Evolutionary conservation across 2,888 invertebrate genomes (phyloP).

Genomic region (Deilephila porcellus): DNA sequence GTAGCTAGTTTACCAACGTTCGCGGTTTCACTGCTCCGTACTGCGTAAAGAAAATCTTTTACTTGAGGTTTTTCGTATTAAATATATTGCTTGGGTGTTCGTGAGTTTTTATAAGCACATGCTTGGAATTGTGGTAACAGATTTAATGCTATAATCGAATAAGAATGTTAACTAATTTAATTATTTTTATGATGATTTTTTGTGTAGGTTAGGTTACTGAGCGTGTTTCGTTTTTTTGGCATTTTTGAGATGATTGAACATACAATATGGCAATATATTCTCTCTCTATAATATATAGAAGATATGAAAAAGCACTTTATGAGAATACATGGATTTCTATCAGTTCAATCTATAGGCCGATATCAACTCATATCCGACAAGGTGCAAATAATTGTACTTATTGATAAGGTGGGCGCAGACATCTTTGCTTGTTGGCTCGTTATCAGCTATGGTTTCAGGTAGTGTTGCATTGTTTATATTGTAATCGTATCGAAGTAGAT

Average conservation of each 20-base stretch:
- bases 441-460: slow-evolving; percentile 7
- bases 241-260: neutral
- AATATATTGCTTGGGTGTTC: neutral
- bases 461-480: neutral
- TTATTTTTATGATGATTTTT: neutral
- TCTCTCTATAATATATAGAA: neutral
- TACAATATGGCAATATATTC: no score
- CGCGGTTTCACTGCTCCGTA: slow-evolving; percentile 10
- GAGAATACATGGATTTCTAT: neutral
- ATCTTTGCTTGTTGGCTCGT: neutral
- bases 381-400: neutral
- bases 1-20: slow-evolving; percentile 24
- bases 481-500: neutral
- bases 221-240: neutral
- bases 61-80: neutral
- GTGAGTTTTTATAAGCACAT: neutral
- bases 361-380: neutral
- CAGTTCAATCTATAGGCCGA: neutral
- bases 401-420: neutral
- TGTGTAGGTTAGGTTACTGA: neutral
- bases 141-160: no score
- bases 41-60: slow-evolving; percentile 7
- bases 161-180: no score
- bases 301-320: neutral
- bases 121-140: no score